These are phyloP conservation scores for Crioceris asparagi DNA, from an alignment of 2,888 invertebrate genomes.

Conservation along the genomic window DNA sequence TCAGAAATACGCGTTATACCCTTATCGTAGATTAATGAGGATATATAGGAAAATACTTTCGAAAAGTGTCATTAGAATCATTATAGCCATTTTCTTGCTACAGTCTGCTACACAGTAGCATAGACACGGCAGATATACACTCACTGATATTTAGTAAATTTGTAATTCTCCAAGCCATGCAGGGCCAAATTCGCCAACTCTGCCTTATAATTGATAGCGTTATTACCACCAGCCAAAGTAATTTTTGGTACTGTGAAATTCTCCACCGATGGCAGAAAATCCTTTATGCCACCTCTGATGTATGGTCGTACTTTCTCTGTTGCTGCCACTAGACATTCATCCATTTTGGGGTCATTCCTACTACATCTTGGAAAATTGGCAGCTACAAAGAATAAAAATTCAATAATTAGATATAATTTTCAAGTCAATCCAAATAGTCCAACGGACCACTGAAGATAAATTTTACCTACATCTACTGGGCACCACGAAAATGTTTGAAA, in stretches of 20 bases:
- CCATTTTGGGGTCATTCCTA: constrained; percentile 1
- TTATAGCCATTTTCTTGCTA: too few species aligned
- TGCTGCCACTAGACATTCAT: constrained; percentile 1
- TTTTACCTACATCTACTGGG: too few species aligned
- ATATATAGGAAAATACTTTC: too few species aligned
- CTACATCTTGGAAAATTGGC: constrained; percentile 1
- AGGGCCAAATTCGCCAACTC: constrained; percentile 1
- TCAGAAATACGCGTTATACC: too few species aligned
- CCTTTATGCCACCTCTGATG: background rate
- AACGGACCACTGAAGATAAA: too few species aligned
- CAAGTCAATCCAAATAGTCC: too few species aligned
- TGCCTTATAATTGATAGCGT: constrained; percentile 1
- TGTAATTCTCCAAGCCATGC: background rate
- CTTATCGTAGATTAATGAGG: too few species aligned
- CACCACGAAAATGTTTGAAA: too few species aligned
- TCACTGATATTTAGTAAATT: constrained; percentile 2
- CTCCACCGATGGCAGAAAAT: background rate
- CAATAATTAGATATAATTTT: too few species aligned
- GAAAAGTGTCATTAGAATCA: too few species aligned
- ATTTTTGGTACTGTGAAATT: constrained; percentile 1
- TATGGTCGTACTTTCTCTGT: background rate
- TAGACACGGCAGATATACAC: too few species aligned
- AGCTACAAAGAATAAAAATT: constrained; percentile 2
- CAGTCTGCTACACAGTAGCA: too few species aligned
- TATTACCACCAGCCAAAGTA: background rate